Percentiles rank a stretch among this genome's conserved stretches.
These are phyloP conservation scores for Zosterops hypoxanthus DNA, from an alignment of 2,113 vertebrate genomes.

Conservation along the genomic window DNA sequence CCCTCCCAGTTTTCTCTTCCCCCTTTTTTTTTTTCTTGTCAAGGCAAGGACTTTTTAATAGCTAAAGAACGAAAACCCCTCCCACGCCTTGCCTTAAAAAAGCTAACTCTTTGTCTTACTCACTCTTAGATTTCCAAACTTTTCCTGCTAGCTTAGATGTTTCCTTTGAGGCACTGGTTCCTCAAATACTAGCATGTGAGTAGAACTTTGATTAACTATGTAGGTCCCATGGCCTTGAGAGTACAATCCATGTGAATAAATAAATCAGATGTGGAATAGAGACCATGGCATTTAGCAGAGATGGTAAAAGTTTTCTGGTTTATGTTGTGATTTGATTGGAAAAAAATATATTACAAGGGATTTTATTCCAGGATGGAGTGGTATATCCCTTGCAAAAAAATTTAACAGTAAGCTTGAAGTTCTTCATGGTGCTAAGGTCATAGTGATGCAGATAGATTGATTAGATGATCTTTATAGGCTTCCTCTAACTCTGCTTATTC, in stretches of 20 bases:
- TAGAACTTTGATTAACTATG: background rate
- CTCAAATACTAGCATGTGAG: slow-evolving; percentile 5
- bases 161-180: slow-evolving; percentile 48
- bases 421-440: background rate
- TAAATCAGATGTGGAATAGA: background rate
- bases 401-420: background rate
- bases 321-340: background rate
- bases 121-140: slow-evolving; percentile 42
- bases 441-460: background rate
- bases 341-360: background rate
- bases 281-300: background rate
- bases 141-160: slow-evolving; percentile 19
- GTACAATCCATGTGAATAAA: background rate
- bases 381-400: background rate
- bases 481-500: background rate
- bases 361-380: background rate
- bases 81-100: slow-evolving; percentile 50
- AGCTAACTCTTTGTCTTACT: slow-evolving; percentile 57
- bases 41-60: slow-evolving; percentile 59
- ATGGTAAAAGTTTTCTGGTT: background rate
- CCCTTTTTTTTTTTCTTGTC: background rate
- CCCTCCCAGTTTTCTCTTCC: background rate
- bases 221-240: background rate
- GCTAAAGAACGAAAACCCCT: slow-evolving; percentile 55
- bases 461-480: background rate